Base-by-base conservation (phyloP, 2,888 invertebrate species). In the Diplazon laetatorius region DNA sequence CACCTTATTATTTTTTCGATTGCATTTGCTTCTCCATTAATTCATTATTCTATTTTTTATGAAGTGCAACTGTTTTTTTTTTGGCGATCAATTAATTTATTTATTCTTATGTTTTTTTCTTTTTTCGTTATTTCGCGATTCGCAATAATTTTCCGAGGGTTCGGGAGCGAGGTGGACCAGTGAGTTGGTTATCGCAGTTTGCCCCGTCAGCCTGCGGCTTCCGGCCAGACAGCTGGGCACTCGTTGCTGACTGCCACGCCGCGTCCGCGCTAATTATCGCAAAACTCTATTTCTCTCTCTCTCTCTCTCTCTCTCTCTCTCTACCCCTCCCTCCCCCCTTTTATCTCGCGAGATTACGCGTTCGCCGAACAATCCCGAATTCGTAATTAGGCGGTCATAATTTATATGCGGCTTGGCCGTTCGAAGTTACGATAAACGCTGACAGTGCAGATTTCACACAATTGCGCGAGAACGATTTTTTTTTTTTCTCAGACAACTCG, bases 331-430 rank as follows among this genome's bases (percentile, higher is more conserved):
- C 72, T 18, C 44, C 42, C 46, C 39, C 35, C 0, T 20, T 14
- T 63, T 14, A 57, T 22, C 52, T 46, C 14, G 20, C 35, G 55
- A 16, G 16, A 22, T 59, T 16, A 8, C 65, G 48, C 52, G 39
- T 65, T 16, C 62, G 35, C 71, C 77, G 77, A 81, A 82, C 77
- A 79, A 83, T 82, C 77, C 62, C 79, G 57, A 77, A 78, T 78
- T 76, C 76, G 75, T 80, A 83, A 83, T 82, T 81, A 81, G n/a
- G 68, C 50, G 68, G 69, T 78, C 74, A 80, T 81, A 80, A 82
- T 79, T 82, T 77, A 76, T 74, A 70, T 73, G 63, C 63, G 16
- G 57, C 37, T 30, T 35, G 48, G 60, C 50, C 25, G 46, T n/a
- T 14, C 4, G 46, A n/a, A 35, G n/a, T 74, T 35, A 18, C 57